Base-by-base conservation (phyloP, 2,888 invertebrate genomes). In the Phasia obesa region DNA sequence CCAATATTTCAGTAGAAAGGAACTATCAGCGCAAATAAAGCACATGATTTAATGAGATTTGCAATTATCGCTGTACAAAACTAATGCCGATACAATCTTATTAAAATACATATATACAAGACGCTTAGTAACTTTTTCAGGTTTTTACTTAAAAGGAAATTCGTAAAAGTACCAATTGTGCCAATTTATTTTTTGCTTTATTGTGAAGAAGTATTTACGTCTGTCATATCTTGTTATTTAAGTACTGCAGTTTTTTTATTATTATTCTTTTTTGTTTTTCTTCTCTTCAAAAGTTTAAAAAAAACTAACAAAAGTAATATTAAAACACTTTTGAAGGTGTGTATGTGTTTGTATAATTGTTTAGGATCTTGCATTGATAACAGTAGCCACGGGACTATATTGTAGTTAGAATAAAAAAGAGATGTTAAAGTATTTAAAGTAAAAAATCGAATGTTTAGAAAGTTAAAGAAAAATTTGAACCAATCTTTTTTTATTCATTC, bases 241-340 rank as follows among this genome's bases (percentile, higher is more conserved):
- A 53, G 21, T 17, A 31, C 62, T 15, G 53, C 47, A 51, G 59
- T 64, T 4, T 60, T 55, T 78, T 81, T 79, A 74, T 79, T 80
- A n/a, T n/a, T n/a, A n/a, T 81, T 81, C 76, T 84, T 80, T 73
- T 62, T 70, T 69, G 60, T 81, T 69, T 21, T 83, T 42, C 71
- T 81, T 77, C 78, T 49, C 35, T 23, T 64, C 13, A 42, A 51
- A 75, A 44, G 38, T n/a, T n/a, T n/a, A n/a, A 67, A 65, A 17
- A 42, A 13, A 15, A 42, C 13, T 15, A 15, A 42, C 13, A 42
- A 42, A 2, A 42, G 19, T 13, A 59, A 70, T 55, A 60, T 38
- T 21, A 15, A 47, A 73, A 0, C 51, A 9, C 17, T 19, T n/a
- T n/a, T 73, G 4, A 6, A 19, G 17, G 44, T 44, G 19, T 21